Base-by-base conservation (phyloP, 2,888 invertebrate species). In the Agelastica alni region DNA sequence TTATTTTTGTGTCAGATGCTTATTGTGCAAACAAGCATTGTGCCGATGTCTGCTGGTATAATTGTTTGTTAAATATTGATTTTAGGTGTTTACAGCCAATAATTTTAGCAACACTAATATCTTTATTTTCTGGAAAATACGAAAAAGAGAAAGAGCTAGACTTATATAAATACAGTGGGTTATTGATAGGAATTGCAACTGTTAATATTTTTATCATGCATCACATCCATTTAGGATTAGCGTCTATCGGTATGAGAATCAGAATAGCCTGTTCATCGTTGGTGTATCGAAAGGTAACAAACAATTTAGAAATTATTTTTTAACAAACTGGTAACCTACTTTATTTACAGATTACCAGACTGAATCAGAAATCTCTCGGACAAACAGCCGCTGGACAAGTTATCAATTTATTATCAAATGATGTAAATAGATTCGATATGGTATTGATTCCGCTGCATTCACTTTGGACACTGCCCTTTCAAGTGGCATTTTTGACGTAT, bases 371-470 rank as follows among this genome's bases (percentile, higher is more conserved):
- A 4, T 86, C 93, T 0, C 73, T 94, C 30, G 87, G 88, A 0
- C 85, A 91, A 69, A 92, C 93, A 0, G 88, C 93, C 76, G 73
- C 88, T 64, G 92, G 92, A 0, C 88, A 91, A 75, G 85, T 93
- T 60, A 85, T 93, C 39, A 93, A 93, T 72, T 75, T 93, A 46
- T 80, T 93, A 76, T 89, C 92, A 0, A 93, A 92, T 68, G 93
- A 93, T 70, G 90, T 92, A 1, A 85, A 85, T 64, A 82, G 91
- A 56, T 91, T 93, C 71, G 93, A 93, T 70, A 74, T 85, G 73
- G 83, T 86, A 12, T 81, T 85, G 13, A 63, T 85, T 30, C 83
- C 84, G 66, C 74, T 91, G 9, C 89, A 91, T 74, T 90, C 86
- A 69, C 69, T 91, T 28, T 90, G 91, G 89, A 83, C 91, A 48